phyloP scores from a whole-genome alignment of 1,140 invertebrate genomes.

The Harpegnathos saltator region DNA sequence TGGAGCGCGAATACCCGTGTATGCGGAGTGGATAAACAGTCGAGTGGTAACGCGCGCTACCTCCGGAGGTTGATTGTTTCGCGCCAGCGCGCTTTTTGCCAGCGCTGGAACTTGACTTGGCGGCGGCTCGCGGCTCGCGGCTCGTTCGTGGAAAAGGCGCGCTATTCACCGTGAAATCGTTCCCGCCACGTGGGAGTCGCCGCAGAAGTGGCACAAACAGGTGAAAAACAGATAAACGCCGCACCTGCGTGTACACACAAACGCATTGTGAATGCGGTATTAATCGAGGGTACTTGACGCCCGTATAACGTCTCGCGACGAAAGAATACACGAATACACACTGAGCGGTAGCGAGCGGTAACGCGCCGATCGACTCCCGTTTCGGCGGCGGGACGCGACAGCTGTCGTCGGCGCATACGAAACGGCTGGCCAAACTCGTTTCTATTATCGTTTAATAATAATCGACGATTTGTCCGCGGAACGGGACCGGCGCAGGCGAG shows the following conservation, averaged over 20 bases:
- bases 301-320: neutral
- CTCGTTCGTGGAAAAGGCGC: constrained; percentile 7
- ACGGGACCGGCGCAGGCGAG: constrained; percentile 39
- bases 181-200: neutral
- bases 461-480: constrained; percentile 42
- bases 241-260: constrained; percentile 16
- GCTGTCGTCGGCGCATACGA: constrained; percentile 1
- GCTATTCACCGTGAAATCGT: constrained; percentile 10
- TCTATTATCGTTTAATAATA: constrained; percentile 49
- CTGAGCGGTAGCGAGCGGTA: too few relatives aligned
- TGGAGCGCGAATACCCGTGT: too few relatives aligned
- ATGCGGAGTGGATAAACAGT: too few relatives aligned
- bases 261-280: constrained; percentile 18
- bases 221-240: constrained; percentile 31
- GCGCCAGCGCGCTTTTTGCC: too few relatives aligned
- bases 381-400: constrained; percentile 19
- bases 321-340: constrained; percentile 35
- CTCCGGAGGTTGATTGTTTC: too few relatives aligned
- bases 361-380: constrained; percentile 13
- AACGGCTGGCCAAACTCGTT: constrained; percentile 40
- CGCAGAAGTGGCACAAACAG: constrained; percentile 20
- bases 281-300: constrained; percentile 26
- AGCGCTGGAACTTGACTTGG: neutral
- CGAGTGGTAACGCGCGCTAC: too few relatives aligned
- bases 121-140: neutral